These are phyloP conservation scores for Stichopus horrens DNA, from an alignment of 53 echinoderm and acorn worm genomes.

Conservation along the genomic window DNA sequence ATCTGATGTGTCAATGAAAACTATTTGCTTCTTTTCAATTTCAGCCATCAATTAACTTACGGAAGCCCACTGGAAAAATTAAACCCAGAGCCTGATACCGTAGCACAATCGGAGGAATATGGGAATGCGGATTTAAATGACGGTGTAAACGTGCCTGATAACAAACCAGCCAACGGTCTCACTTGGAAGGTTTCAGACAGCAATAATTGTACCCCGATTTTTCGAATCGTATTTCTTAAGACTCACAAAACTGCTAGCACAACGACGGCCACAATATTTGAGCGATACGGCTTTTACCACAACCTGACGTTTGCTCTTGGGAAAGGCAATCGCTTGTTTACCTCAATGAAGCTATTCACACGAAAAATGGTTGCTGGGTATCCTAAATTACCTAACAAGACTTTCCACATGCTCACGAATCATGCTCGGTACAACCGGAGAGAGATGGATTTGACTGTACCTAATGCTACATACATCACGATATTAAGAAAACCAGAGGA, in stretches of 20 bases:
- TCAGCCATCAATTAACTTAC: too few species aligned
- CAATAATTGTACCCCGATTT: too few species aligned
- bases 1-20: too few species aligned
- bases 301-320: slow-evolving; percentile 50
- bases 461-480: slow-evolving; percentile 65
- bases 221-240: slow-evolving; percentile 51
- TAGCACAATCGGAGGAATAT: too few species aligned
- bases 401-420: slow-evolving; percentile 54
- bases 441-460: slow-evolving; percentile 60
- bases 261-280: slow-evolving; percentile 53
- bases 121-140: not conserved
- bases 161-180: too few species aligned
- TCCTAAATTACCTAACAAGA: not conserved
- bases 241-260: slow-evolving; percentile 64
- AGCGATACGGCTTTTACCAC: slow-evolving; percentile 47
- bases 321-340: not conserved
- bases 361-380: not conserved
- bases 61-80: too few species aligned
- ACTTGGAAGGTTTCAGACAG: too few species aligned
- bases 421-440: slow-evolving; percentile 59
- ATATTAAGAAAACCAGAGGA: slow-evolving; percentile 50
- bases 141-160: not conserved
- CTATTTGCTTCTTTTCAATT: too few species aligned
- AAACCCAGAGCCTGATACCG: too few species aligned
- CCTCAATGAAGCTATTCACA: not conserved